Base-by-base conservation (phyloP, 2,797 vertebrate genomes). In the Ctenopoma multispine region DNA sequence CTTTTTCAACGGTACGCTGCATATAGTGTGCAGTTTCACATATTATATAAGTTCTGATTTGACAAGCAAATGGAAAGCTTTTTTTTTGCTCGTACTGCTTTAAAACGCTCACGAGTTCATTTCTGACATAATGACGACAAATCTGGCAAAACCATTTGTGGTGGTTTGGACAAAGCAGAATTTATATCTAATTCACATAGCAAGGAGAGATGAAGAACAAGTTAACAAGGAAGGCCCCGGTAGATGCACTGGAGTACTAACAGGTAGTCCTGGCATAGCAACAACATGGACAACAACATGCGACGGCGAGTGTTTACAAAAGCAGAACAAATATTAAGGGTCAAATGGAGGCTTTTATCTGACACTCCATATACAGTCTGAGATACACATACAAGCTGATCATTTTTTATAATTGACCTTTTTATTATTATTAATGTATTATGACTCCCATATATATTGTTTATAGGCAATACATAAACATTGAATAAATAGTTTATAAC, bases 241-340 rank as follows among this genome's bases (percentile, higher is more conserved):
- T 55, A 55, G 75, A 75, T 70, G 59, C 77, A 80, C 20, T 55
- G 72, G 46, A 70, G 61, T 36, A 53, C 60, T 43, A 72, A 85
- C 71, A 77, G 70, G 72, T 73, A 68, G 70, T 77, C 63, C 49
- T 77, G 70, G 69, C 78, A 75, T 67, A 63, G 71, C 75, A 77
- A 85, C 83, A 63, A 77, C 75, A 63, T 72, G 76, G 72, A 79
- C 79, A 81, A 82, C n/a, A n/a, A 84, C 70, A 75, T 65, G 66
- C 77, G 75, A 84, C 46, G 72, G 57, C 1, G 56, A 63, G 43
- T 78, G 72, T 90, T 87, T 81, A 87, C 83, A 72, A 85, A 80
- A 74, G 81, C 82, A 89, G 78, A 84, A 82, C 82, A 90, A 85
- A 89, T 46, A 74, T 83, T 69, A 78, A 84, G 77, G 65, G 65